Evolutionary conservation across 2,797 vertebrate genomes (phyloP).

Genomic region (Rhyacichthys aspro): DNA sequence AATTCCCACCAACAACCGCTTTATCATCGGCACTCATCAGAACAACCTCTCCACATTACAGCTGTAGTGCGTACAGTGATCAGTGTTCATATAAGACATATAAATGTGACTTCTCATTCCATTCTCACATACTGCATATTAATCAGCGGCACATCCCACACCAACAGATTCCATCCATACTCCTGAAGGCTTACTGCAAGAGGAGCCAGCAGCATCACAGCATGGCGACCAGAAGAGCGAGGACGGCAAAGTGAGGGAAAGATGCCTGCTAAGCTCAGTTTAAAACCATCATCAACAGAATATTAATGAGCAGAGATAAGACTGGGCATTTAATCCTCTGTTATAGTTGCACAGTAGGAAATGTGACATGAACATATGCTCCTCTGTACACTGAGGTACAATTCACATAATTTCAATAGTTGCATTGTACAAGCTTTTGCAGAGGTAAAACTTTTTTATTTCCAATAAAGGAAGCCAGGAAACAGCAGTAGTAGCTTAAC

Average conservation of each 20-base stretch:
- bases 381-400: conserved; percentile 21
- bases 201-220: conserved; percentile 65
- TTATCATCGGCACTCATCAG: conserved; percentile 62
- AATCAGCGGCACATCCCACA: conserved; percentile 68
- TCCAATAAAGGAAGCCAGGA: conserved; percentile 31
- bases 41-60: conserved; percentile 51
- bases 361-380: conserved; percentile 47
- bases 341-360: conserved; percentile 35
- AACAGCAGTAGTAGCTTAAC: conserved; percentile 45
- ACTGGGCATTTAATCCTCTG: conserved; percentile 21
- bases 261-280: conserved; percentile 56
- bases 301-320: conserved; percentile 45
- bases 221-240: conserved; percentile 61
- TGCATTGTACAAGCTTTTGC: conserved; percentile 38
- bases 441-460: conserved; percentile 44
- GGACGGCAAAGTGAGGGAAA: conserved; percentile 49
- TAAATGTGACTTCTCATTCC: conserved; percentile 74
- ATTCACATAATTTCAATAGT: conserved; percentile 13
- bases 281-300: conserved; percentile 43
- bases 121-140: conserved; percentile 64
- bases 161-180: conserved; percentile 74
- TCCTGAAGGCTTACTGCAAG: conserved; percentile 73
- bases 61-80: conserved; percentile 62
- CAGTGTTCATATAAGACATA: conserved; percentile 64
- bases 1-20: conserved; percentile 42